Base-by-base conservation (phyloP, 2,113 vertebrate genomes). In the Ardeotis arabs region DNA sequence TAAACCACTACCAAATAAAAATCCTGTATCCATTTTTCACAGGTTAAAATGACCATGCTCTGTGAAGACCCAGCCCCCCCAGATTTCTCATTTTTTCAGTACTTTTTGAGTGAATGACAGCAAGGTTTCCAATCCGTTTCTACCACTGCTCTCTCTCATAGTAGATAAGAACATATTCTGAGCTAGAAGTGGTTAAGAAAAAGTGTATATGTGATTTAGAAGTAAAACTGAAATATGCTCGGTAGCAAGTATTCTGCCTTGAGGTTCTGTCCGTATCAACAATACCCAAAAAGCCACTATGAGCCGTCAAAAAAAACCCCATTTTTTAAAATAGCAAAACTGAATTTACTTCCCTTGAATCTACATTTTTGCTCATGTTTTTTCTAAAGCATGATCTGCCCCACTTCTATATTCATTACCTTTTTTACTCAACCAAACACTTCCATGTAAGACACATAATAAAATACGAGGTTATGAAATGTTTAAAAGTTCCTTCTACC, bases 1-100 rank as follows among this genome's bases (percentile, higher is more conserved):
- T 49, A 64, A 95, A 66, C 12, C 37, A 39, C 29, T 53, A 72
- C 29, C 56, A 90, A 84, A 88, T 67, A 83, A 76, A 79, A 86
- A 78, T 19, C 8, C 23, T 9, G 5, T 33, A 74, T 67, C 35
- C 10, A 62, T 90, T 95, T 93, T 93, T 79, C 55, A 86, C 19
- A 64, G 4, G 21, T 66, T 89, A 84, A 89, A 87, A 88, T 59
- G 5, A 55, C 18, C 5, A 6, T 20, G 20, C 2, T 56, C 8
- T 45, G 1, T 28, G 22, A 76, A 79, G 24, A 7, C 24, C 35
- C 41, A 72, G 18, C 7, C 3, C 28, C 17, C 52, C 27, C 3
- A 56, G 7, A 10, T 83, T 72, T 53, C 28, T 67, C 6, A 14
- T 33, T 62, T 87, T 77, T 89, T 49, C 21, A 60, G 12, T 76